Evolutionary conservation across 1,140 invertebrate genomes (phyloP), one percentile per base, ranked within the genome.

Genomic region (Palaemon carinicauda): DNA sequence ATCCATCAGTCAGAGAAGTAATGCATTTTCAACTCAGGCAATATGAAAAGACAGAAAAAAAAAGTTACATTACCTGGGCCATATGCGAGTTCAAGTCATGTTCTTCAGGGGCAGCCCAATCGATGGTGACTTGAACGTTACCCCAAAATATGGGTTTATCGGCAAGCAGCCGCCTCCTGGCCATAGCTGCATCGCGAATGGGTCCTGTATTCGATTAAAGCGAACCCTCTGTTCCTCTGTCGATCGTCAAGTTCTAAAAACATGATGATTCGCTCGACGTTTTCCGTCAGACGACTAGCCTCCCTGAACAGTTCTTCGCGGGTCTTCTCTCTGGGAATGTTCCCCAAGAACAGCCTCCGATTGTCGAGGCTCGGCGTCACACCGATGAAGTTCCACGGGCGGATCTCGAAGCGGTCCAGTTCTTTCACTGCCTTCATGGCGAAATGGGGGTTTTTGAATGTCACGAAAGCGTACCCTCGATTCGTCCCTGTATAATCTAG

Each of bases 51-150:
- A 4, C 0, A 9, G 12, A 41, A 9, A 41, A 41, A 41, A 41
- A 41, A 12, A 41, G 41, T 12, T 41, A 41, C 41, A 12, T 89
- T 90, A 96, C 95, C 89, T 92, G 94, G 90, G 92, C 91, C 95
- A 96, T 96, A 0, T 94, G 91, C 50, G 95, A 94, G 56, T 95
- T 93, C 89, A 96, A 94, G 1, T 95, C 92, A 52, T 96, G 94
- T 27, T 94, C 94, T 90, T 96, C 94, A 0, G 96, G 96, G 91
- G 96, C 95, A 0, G 96, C 96, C 96, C 96, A 97, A 90, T 97
- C 96, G 1, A 97, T 95, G 79, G 93, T 94, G 33, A 97, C 93
- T 81, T 95, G 93, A 53, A 53, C 71, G 10, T 60, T 31, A 3
- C 41, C 53, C 79, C 74, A 87, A 0, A 79, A n/a, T 5, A 60